A percentile compares a stretch with the other conserved stretches of the same genome.
phyloP scores from a whole-genome alignment of 2,888 invertebrate species.

The Thumatha senex region DNA sequence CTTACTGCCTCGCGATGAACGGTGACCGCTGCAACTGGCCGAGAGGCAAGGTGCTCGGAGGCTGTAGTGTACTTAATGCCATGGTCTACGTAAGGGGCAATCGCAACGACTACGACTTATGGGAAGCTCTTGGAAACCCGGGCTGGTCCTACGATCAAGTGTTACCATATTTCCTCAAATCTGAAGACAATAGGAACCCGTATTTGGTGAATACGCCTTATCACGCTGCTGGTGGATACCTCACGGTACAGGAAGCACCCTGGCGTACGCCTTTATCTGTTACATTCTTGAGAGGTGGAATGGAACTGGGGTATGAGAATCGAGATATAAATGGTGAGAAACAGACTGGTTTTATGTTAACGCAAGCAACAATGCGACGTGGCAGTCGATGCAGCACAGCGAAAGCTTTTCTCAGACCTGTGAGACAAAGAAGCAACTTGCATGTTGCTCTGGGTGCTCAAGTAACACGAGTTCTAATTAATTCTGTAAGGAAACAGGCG shows the following conservation, averaged over 20 bases:
- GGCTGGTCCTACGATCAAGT: constrained; percentile 95
- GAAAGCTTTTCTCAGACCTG: constrained; percentile 93
- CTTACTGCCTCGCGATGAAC: constrained; percentile 93
- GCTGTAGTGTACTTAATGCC: constrained; percentile 93
- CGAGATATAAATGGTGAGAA: constrained; percentile 92
- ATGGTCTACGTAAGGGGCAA: constrained; percentile 97
- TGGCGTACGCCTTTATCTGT: constrained; percentile 92
- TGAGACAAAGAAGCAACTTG: constrained; percentile 89
- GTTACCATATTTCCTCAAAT: constrained; percentile 92
- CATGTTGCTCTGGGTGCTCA: constrained; percentile 91
- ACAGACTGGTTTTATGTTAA: constrained; percentile 94
- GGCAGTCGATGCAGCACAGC: constrained; percentile 94
- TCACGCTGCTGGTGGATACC: constrained; percentile 90
- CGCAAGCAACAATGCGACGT: constrained; percentile 92
- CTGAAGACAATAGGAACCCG: constrained; percentile 94
- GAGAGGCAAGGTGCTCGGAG: constrained; percentile 93
- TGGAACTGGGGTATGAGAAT: constrained; percentile 91
- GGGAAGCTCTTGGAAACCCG: constrained; percentile 91
- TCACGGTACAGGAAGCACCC: constrained; percentile 93
- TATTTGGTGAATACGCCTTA: constrained; percentile 89
- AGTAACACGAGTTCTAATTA: constrained; percentile 88
- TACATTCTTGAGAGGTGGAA: constrained; percentile 92
- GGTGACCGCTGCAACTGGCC: constrained; percentile 96
- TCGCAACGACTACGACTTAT: constrained; percentile 92
- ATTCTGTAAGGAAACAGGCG: constrained; percentile 87